Evolutionary conservation across 2,797 vertebrate species (phyloP).

Genomic region (Anableps anableps): DNA sequence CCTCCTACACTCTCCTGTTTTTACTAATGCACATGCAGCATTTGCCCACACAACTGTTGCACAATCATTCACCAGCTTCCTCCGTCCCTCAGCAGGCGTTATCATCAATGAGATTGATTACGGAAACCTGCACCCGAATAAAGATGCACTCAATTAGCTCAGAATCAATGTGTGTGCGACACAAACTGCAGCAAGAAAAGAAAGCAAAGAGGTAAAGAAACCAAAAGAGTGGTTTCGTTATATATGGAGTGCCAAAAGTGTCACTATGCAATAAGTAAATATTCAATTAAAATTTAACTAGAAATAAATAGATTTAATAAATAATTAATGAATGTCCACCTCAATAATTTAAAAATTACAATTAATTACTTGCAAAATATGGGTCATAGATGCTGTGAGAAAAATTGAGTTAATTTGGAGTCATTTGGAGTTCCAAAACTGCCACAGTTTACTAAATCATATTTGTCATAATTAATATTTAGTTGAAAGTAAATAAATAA

Average conservation of each 20-base stretch:
- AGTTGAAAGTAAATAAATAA: neutral
- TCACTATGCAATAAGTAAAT: neutral
- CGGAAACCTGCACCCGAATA: slow-evolving; percentile 24
- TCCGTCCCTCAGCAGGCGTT: slow-evolving; percentile 4
- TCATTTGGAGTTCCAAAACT: neutral
- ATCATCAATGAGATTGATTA: slow-evolving; percentile 29
- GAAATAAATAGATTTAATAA: neutral
- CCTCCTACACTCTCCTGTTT: slow-evolving; percentile 21
- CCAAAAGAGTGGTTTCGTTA: neutral
- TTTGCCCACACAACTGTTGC: slow-evolving; percentile 26
- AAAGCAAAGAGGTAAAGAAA: slow-evolving; percentile 2
- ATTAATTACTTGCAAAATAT: neutral
- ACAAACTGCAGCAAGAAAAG: slow-evolving; percentile 19
- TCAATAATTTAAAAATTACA: neutral
- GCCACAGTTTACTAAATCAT: neutral
- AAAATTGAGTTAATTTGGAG: neutral
- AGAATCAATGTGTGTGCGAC: slow-evolving; percentile 35
- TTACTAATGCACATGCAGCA: slow-evolving; percentile 25
- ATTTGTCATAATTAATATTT: neutral
- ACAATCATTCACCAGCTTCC: neutral
- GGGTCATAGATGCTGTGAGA: neutral
- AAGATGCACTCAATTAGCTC: slow-evolving; percentile 44
- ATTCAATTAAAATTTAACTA: neutral
- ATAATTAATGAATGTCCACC: neutral
- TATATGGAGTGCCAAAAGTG: neutral